These are phyloP conservation scores for Cephus runcator DNA, from an alignment of 2,888 invertebrate genomes.

Conservation along the genomic window DNA sequence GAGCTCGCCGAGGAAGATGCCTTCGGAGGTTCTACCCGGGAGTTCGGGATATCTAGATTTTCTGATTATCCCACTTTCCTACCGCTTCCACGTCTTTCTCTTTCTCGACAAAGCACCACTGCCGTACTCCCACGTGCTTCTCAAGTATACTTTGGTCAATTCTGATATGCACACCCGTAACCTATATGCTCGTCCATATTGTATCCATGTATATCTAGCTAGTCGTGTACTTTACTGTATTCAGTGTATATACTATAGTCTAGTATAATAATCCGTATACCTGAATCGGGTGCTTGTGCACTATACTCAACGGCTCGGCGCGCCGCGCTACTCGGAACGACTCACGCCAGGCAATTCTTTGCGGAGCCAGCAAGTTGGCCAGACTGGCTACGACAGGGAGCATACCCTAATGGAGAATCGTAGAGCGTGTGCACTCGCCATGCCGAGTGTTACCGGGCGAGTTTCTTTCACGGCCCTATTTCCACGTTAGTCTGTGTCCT, in stretches of 20 bases:
- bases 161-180: not conserved
- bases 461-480: not conserved
- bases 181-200: not conserved
- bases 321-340: not conserved
- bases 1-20: not conserved
- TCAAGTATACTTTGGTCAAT: not conserved
- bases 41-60: not conserved
- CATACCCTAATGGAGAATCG: not conserved
- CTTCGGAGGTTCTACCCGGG: not conserved
- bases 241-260: not conserved
- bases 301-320: not conserved
- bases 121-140: not conserved
- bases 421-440: not conserved
- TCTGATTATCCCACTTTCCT: not conserved
- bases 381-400: not conserved
- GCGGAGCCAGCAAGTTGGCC: not conserved
- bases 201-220: not conserved
- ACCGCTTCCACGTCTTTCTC: not conserved
- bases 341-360: not conserved
- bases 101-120: not conserved
- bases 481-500: not conserved
- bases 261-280: not conserved
- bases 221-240: not conserved
- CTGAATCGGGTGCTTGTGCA: not conserved
- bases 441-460: not conserved